Evolutionary conservation across 2,888 invertebrate species (phyloP), one percentile per base, ranked within the genome.

Genomic region (Leptarthrus brevirostris): DNA sequence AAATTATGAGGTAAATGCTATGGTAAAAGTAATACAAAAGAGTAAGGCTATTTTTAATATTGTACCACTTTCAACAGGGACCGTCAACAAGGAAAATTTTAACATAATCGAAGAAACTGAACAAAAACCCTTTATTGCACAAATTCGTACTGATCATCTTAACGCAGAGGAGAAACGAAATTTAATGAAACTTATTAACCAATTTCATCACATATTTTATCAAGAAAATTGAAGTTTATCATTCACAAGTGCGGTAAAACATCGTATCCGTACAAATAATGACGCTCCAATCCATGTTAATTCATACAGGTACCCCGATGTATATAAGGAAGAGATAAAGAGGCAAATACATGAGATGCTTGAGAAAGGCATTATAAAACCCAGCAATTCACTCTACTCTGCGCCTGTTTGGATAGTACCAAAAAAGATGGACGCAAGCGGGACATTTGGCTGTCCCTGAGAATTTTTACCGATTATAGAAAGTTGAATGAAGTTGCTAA

Each of bases 201-300:
- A 30, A 30, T 44, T 14, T 12, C 1, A n/a, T 4, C 44, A 14
- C 4, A 44, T 44, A 44, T 14, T 44, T 44, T 14, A 14, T 44
- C 2, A 14, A 44, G 44, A 44, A 44, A n/a, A 14, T 8, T 44
- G 12, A 44, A 30, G 8, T 8, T 8, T 14, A 44, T 12, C 44
- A 12, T 44, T 44, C 12, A 14, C 44, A 4, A 14, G 4, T 44
- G 44, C 12, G n/a, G 12, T 44, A 14, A 14, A 12, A 2, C 44
- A 12, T 14, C n/a, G 12, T 4, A 44, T 44, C 4, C 16, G n/a
- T 12, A 44, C 44, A 44, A 44, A 4, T 14, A 44, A 44, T 49
- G 34, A 76, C 14, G 74, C 18, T 30, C 74, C 73, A 1, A 49
- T 74, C 61, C 74, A 75, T 61, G 74, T 72, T 8, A 76, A 75